Conservation (phyloP, 2,888 invertebrate species). For the Orthonychiurus folsomi region DNA sequence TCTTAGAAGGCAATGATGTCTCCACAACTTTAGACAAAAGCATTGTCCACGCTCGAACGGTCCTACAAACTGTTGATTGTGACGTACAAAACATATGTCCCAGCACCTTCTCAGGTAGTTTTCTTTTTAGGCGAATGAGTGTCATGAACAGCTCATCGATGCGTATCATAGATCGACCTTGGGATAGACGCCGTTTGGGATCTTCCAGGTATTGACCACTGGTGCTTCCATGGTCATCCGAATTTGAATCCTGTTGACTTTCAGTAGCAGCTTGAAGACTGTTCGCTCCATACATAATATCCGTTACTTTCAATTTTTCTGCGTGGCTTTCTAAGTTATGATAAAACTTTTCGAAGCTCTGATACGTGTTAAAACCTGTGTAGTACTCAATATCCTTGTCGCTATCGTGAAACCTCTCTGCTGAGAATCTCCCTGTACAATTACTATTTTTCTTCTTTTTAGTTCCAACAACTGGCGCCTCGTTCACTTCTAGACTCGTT, state of each 20-base stretch:
- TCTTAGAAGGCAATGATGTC: neutral
- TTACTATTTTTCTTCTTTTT: neutral
- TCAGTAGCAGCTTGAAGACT: constrained; percentile 17
- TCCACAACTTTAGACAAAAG: constrained; percentile 37
- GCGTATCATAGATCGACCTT: constrained; percentile 34
- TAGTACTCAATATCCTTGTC: constrained; percentile 40
- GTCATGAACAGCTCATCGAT: constrained; percentile 40
- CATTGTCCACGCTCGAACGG: constrained; percentile 39
- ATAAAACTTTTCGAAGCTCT: constrained; percentile 36
- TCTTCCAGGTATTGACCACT: constrained; percentile 25
- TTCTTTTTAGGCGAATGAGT: constrained; percentile 33
- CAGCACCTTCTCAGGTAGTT: constrained; percentile 39
- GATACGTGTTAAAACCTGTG: constrained; percentile 35
- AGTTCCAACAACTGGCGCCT: constrained; percentile 1
- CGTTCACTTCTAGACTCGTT: constrained; percentile 1
- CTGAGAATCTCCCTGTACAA: constrained; percentile 31
- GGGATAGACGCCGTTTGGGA: constrained; percentile 21
- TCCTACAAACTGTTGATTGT: constrained; percentile 38
- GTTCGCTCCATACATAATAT: constrained; percentile 33
- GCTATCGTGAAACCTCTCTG: constrained; percentile 33
- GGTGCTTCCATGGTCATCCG: neutral
- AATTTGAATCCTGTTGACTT: neutral
- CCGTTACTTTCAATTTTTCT: constrained; percentile 34
- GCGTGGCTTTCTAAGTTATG: constrained; percentile 34
- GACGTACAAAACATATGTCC: constrained; percentile 40